Evolutionary conservation across 2,113 vertebrate genomes (phyloP).

Genomic region (Lophius piscatorius): DNA sequence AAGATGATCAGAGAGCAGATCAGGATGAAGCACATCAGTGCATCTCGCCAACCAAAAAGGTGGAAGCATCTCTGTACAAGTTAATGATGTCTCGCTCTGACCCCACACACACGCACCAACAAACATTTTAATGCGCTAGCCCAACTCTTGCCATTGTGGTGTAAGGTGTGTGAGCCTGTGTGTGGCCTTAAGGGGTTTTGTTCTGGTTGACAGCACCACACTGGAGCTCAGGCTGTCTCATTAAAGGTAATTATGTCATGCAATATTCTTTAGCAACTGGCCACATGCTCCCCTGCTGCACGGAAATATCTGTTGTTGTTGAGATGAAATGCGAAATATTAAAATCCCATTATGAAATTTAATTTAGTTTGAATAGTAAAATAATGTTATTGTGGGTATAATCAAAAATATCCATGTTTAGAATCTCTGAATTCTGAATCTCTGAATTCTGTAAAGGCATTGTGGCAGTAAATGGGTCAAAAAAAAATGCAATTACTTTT

Average conservation of each 20-base stretch:
- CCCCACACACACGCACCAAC: neutral
- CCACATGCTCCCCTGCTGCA: slow-evolving; percentile 12
- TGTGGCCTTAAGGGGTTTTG: slow-evolving; percentile 30
- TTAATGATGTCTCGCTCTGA: slow-evolving; percentile 14
- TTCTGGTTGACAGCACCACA: slow-evolving; percentile 20
- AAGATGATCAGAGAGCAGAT: neutral
- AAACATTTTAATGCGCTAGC: neutral
- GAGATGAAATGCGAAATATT: too few relatives aligned
- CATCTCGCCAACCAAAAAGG: slow-evolving; percentile 13
- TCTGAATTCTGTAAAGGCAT: too few relatives aligned
- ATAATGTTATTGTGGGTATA: too few relatives aligned
- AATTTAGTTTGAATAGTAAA: too few relatives aligned
- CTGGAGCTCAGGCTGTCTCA: slow-evolving; percentile 12
- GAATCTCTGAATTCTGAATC: too few relatives aligned
- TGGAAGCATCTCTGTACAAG: neutral
- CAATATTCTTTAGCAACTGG: slow-evolving; percentile 50
- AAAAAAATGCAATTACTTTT: too few relatives aligned
- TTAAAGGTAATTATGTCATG: slow-evolving; percentile 43
- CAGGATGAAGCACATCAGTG: neutral
- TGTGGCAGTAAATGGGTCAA: too few relatives aligned
- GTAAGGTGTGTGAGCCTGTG: slow-evolving; percentile 2
- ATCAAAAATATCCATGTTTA: too few relatives aligned
- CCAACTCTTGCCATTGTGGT: neutral
- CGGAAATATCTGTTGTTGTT: too few relatives aligned
- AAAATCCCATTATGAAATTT: too few relatives aligned